A percentile compares a stretch with the other conserved stretches of the same genome.
Conservation (phyloP, 2,888 invertebrate genomes). For the Macaria liturata region DNA sequence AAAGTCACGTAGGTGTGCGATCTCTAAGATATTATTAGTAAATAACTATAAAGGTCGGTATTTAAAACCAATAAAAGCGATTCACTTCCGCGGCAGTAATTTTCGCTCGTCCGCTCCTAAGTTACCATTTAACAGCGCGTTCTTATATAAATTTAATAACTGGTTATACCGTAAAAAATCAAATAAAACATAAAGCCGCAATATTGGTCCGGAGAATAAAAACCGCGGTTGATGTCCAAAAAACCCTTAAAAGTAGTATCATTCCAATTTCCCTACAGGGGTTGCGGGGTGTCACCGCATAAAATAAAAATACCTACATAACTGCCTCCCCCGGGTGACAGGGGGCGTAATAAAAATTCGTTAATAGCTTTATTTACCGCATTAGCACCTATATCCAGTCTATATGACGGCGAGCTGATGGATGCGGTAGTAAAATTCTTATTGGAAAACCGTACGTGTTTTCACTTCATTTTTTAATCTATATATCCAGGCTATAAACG, state of each 20-base stretch:
- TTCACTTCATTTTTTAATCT: not conserved
- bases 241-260: constrained; percentile 79
- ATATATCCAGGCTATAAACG: not conserved
- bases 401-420: constrained; percentile 23
- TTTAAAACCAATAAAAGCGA: constrained; percentile 12
- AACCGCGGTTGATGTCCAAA: constrained; percentile 72
- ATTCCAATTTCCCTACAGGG: constrained; percentile 80
- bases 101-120: constrained; percentile 9
- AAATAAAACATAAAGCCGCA: constrained; percentile 63
- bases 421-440: constrained; percentile 25
- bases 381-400: constrained; percentile 28
- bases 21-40: not conserved
- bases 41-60: constrained; percentile 6
- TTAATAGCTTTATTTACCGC: constrained; percentile 65
- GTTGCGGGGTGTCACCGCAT: constrained; percentile 73
- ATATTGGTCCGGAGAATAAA: constrained; percentile 71
- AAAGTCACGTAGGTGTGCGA: not conserved
- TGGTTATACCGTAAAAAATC: constrained; percentile 60
- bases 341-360: constrained; percentile 63
- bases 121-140: constrained; percentile 25
- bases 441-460: constrained; percentile 16
- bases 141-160: constrained; percentile 47
- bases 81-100: constrained; percentile 18
- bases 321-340: constrained; percentile 55
- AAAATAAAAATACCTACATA: constrained; percentile 78